Evolutionary conservation across 2,888 invertebrate species (phyloP).

Genomic region (Habroteleia sp.): DNA sequence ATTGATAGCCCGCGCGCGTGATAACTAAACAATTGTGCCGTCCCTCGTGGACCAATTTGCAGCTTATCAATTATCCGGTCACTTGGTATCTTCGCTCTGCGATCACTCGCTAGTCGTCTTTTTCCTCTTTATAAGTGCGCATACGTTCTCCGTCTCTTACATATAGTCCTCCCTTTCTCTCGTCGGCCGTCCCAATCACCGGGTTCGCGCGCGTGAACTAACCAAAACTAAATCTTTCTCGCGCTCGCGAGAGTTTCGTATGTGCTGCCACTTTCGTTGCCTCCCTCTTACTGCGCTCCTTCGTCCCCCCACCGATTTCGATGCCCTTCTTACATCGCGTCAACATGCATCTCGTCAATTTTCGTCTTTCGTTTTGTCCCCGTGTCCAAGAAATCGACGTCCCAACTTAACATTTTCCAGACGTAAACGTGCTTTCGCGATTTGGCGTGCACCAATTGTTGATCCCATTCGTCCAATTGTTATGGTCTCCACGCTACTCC

Average conservation of each 20-base stretch:
- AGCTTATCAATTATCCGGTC: constrained; percentile 40
- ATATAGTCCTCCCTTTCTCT: constrained; percentile 67
- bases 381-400: constrained; percentile 8
- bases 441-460: too few relatives aligned
- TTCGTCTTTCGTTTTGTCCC: constrained; percentile 51
- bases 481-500: too few relatives aligned
- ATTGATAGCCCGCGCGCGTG: constrained; percentile 53
- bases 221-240: constrained; percentile 76
- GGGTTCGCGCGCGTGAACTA: constrained; percentile 81
- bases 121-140: constrained; percentile 47
- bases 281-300: constrained; percentile 60
- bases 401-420: too few relatives aligned
- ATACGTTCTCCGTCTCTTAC: constrained; percentile 54
- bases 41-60: constrained; percentile 14
- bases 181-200: constrained; percentile 78
- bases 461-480: too few relatives aligned
- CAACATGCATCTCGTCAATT: constrained; percentile 55
- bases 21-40: constrained; percentile 17
- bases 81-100: constrained; percentile 61
- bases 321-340: constrained; percentile 57
- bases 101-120: constrained; percentile 63
- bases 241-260: constrained; percentile 67
- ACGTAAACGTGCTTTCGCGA: too few relatives aligned
- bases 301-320: constrained; percentile 58
- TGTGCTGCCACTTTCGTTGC: constrained; percentile 65